Base-by-base conservation (phyloP, 1,140 invertebrate species). In the Ceratitis capitata region DNA sequence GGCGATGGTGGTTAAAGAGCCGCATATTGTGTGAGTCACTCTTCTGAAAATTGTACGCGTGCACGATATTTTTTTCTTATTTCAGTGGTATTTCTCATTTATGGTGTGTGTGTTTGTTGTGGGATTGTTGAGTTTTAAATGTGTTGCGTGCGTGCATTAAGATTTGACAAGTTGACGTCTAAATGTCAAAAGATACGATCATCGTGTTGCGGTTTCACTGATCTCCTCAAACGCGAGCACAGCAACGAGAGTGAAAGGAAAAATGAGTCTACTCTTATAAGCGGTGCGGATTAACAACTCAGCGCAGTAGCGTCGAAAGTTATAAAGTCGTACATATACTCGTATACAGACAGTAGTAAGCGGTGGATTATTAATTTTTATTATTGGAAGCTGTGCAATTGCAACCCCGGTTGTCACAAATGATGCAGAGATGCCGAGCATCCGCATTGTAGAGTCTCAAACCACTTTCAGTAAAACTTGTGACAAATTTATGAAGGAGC, bases 171-270 rank as follows among this genome's bases (percentile, higher is more conserved):
- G 16, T 78, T 78, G 69, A 45, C 69, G 39, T 78, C 39, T 78
- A 78, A 78, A 78, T 78, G 69, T 78, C 69, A 78, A 78, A 78
- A 78, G 69, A 78, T 78, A 78, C 69, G 69, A 78, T 78, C 69
- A 78, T 78, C n/a, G 69, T 19, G 39, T 45, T 78, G 69, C 69
- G 69, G 69, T 45, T 78, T 78, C 69, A 78, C 39, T 78, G 69
- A 78, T 78, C 69, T 78, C 42, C 23, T 23, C 39, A 45, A 45
- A 45, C 69, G n/a, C n/a, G 26, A 45, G 69, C 69, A 10, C 69
- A 9, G 32, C 4, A 69, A 47, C 39, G 39, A 78, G 69, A 78
- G 69, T 78, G 69, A 78, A 78, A 45, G 69, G 16, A 42, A 39
- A 42, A 26, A n/a, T 78, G 19, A 10, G 39, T 45, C n/a, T n/a